phyloP scores from a whole-genome alignment of 2,113 vertebrate species.

The Erythrolamprus reginae region DNA sequence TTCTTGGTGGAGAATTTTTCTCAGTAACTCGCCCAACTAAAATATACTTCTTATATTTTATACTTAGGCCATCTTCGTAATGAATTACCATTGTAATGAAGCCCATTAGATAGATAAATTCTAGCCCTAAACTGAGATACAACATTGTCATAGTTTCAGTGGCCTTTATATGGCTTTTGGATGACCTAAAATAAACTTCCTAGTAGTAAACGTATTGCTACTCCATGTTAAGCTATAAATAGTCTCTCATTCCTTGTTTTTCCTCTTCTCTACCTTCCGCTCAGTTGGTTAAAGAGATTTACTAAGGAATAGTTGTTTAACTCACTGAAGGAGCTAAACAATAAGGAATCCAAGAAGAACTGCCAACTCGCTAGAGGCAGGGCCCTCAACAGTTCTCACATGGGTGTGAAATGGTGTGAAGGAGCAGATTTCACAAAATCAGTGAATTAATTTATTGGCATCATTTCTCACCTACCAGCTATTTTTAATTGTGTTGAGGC shows the following conservation, averaged over 20 bases:
- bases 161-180: not conserved
- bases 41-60: too few species aligned
- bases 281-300: not conserved
- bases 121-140: not conserved
- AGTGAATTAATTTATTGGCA: slow-evolving; percentile 53
- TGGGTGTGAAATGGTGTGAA: slow-evolving; percentile 47
- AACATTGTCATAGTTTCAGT: not conserved
- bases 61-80: not conserved
- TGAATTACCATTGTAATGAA: not conserved
- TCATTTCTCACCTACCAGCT: slow-evolving; percentile 61
- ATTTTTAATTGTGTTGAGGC: slow-evolving; percentile 61
- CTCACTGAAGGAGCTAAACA: not conserved
- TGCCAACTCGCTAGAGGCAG: not conserved
- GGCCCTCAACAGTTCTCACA: not conserved
- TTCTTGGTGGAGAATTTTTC: not conserved
- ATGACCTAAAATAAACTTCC: not conserved
- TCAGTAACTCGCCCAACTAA: not conserved
- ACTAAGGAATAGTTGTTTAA: not conserved
- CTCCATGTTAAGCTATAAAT: not conserved
- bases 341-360: not conserved
- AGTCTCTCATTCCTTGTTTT: not conserved
- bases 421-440: slow-evolving; percentile 54
- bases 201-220: not conserved
- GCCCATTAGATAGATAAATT: not conserved
- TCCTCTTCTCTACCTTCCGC: not conserved